Conservation (phyloP, 2,888 invertebrate species). For the Euspilapteryx auroguttella region DNA sequence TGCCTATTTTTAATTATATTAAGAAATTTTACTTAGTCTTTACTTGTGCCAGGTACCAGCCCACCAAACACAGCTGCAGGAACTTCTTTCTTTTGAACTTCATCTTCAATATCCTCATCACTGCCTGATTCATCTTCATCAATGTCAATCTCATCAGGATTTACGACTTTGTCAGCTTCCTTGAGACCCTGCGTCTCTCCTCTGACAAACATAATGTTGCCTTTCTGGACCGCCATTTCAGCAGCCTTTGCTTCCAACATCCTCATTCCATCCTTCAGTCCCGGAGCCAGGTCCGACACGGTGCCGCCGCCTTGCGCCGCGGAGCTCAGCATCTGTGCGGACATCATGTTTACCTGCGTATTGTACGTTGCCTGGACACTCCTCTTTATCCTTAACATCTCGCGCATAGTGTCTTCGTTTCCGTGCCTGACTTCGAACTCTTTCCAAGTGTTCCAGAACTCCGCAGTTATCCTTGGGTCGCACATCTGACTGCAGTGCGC, state of each 20-base stretch:
- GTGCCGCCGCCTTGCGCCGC: conserved; percentile 68
- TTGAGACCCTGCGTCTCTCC: conserved; percentile 80
- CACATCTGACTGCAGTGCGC: conserved; percentile 98
- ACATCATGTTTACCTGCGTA: conserved; percentile 99
- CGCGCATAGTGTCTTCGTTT: conserved; percentile 98
- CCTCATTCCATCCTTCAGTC: conserved; percentile 85
- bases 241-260: conserved; percentile 83
- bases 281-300: conserved; percentile 72
- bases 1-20: neutral
- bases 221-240: conserved; percentile 62
- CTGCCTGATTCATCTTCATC: conserved; percentile 78
- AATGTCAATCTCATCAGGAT: conserved; percentile 88
- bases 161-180: conserved; percentile 69
- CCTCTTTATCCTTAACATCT: conserved; percentile 97
- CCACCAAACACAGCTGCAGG: conserved; percentile 93
- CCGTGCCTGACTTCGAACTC: conserved; percentile 99
- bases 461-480: conserved; percentile 93
- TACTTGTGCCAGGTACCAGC: conserved; percentile 40
- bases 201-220: conserved; percentile 82
- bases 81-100: conserved; percentile 79
- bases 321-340: conserved; percentile 92
- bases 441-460: conserved; percentile 99
- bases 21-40: conserved; percentile 10
- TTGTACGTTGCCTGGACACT: conserved; percentile 98
- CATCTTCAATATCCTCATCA: conserved; percentile 63